A percentile compares a stretch with the other conserved stretches of the same genome.
phyloP scores from a whole-genome alignment of 2,888 invertebrate genomes.

The Leucophora obtusa region DNA sequence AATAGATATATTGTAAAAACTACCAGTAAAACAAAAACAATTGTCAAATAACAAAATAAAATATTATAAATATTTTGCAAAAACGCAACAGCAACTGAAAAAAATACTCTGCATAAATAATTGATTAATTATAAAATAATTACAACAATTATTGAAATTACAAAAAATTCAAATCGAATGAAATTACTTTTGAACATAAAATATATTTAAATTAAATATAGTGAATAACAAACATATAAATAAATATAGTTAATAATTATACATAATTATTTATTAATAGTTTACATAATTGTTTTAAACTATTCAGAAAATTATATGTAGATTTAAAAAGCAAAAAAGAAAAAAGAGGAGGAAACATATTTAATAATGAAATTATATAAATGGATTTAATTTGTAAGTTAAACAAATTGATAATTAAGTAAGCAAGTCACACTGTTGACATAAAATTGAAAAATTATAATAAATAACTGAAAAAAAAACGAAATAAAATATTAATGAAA shows the following conservation, averaged over 20 bases:
- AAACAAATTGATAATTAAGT: constrained; percentile 51
- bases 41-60: not conserved
- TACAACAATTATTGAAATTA: constrained; percentile 32
- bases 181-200: constrained; percentile 22
- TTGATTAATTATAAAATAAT: constrained; percentile 46
- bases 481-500: constrained; percentile 46
- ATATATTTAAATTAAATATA: constrained; percentile 29
- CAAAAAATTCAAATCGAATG: constrained; percentile 10
- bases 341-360: constrained; percentile 24
- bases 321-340: not conserved
- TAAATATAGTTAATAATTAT: constrained; percentile 48
- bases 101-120: constrained; percentile 16
- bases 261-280: constrained; percentile 50
- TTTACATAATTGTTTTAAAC: constrained; percentile 61
- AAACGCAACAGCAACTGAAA: not conserved
- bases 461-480: constrained; percentile 55
- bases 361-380: constrained; percentile 49
- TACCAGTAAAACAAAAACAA: not conserved
- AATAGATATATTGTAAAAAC: constrained; percentile 6
- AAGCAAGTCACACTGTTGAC: constrained; percentile 27
- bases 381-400: constrained; percentile 54
- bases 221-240: constrained; percentile 12
- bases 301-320: constrained; percentile 34
- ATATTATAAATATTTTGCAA: constrained; percentile 5
- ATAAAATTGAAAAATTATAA: constrained; percentile 58